Evolutionary conservation across 2,888 invertebrate genomes (phyloP).

Genomic region (Bombyx huttoni): DNA sequence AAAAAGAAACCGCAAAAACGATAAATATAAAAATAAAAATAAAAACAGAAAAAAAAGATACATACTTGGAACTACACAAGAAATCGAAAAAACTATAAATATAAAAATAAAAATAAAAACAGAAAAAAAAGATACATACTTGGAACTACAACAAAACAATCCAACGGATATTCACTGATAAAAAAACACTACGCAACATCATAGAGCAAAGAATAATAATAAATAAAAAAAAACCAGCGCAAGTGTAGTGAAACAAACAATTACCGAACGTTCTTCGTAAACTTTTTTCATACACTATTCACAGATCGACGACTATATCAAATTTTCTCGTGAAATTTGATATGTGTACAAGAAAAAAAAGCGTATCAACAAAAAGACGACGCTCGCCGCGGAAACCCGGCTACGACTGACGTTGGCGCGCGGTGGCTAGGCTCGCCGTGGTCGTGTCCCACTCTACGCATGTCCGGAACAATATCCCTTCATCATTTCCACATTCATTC

Average conservation of each 20-base stretch:
- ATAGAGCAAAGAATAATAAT: conserved; percentile 18
- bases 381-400: conserved; percentile 48
- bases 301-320: conserved; percentile 66
- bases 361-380: conserved; percentile 20
- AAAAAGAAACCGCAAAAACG: conserved; percentile 15
- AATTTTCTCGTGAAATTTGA: conserved; percentile 70
- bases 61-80: conserved; percentile 47
- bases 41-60: conserved; percentile 25
- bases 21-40: conserved; percentile 15
- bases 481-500: conserved; percentile 34
- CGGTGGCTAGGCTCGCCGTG: conserved; percentile 25
- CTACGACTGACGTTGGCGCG: conserved; percentile 46
- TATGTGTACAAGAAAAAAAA: conserved; percentile 45
- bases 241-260: conserved; percentile 21
- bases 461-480: conserved; percentile 58
- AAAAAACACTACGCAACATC: conserved; percentile 46
- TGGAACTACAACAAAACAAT: conserved; percentile 47
- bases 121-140: conserved; percentile 35
- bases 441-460: conserved; percentile 57
- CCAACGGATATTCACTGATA: conserved; percentile 41
- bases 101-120: too few relatives aligned
- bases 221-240: conserved; percentile 19
- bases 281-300: conserved; percentile 43
- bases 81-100: conserved; percentile 14
- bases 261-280: conserved; percentile 40